Base-by-base conservation (phyloP, 2,113 vertebrate genomes). In the Calypte anna region DNA sequence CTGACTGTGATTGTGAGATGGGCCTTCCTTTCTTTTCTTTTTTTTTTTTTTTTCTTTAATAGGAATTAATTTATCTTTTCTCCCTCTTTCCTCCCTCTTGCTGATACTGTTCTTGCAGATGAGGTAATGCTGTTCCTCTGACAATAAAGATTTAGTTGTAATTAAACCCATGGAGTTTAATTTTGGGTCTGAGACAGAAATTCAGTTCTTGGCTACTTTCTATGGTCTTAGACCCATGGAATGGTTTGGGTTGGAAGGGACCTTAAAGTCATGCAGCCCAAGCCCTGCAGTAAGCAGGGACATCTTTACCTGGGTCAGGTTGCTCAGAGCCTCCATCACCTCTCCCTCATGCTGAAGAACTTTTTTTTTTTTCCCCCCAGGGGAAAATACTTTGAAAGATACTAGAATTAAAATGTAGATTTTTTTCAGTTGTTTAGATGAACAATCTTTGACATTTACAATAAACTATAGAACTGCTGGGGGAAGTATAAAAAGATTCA, bases 111-210 rank as follows among this genome's bases (percentile, higher is more conserved):
- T 82, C 53, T 87, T 6, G 63, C 73, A 80, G 28, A 15, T 61
- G 63, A 88, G 25, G 13, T 81, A 40, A 77, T 69, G 15, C n/a
- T 62, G 12, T 72, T 80, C 10, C 14, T 31, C 31, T 82, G 53
- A 86, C 57, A 81, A 58, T 18, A 87, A 69, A 44, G 21, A 67
- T 36, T 68, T 23, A 21, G 36, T 40, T 74, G 13, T 57, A 61
- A 82, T 87, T 72, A 51, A 77, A 91, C 91, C 92, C 54, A n/a
- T 8, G 8, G 61, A 88, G 88, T 92, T 76, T 67, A 43, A 28
- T 92, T 91, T 87, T 88, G n/a, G 10, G 51, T 68, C 21, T 21
- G 31, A 73, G 84, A 55, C 19, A 90, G 55, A 75, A 84, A 89
- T 87, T 50, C 0, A 51, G 4, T 77, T 86, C 57, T 83, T 74